phyloP scores from a whole-genome alignment of 2,797 vertebrate genomes.

The Chrosomus eos region DNA sequence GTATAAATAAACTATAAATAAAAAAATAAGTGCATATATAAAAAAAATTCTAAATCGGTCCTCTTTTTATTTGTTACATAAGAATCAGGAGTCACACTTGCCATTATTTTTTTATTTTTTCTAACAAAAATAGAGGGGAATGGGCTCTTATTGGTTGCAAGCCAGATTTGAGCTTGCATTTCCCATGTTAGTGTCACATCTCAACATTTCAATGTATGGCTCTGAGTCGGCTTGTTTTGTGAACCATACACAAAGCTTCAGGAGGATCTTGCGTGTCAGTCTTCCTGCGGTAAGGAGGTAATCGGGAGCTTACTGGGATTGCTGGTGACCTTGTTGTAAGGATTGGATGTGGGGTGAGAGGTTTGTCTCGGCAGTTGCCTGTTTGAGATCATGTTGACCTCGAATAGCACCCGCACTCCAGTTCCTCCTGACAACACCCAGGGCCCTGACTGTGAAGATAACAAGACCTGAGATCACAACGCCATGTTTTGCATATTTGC shows the following conservation, averaged over 20 bases:
- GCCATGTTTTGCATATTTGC: conserved; percentile 38
- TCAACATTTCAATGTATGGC: not conserved
- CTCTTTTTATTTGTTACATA: no score
- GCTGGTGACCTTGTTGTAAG: conserved; percentile 28
- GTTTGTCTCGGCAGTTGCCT: not conserved
- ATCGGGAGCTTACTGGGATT: conserved; percentile 47
- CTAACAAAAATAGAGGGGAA: not conserved
- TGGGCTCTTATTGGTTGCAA: not conserved
- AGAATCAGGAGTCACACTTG: no score
- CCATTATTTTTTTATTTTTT: no score
- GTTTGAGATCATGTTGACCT: not conserved
- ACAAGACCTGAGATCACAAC: conserved; percentile 25
- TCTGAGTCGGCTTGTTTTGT: not conserved
- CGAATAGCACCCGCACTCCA: conserved; percentile 20
- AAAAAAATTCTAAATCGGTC: no score
- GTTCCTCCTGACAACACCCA: conserved; percentile 41
- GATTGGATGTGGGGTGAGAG: conserved; percentile 30
- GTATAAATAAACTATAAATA: no score
- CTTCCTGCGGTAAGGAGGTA: conserved; percentile 16
- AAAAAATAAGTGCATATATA: no score
- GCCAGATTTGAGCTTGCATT: not conserved
- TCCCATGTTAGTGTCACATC: not conserved
- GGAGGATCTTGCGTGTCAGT: not conserved
- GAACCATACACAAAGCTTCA: not conserved
- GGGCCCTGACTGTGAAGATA: conserved; percentile 32